These are phyloP conservation scores for Iphiclides podalirius DNA, from an alignment of 2,888 invertebrate species.

Conservation along the genomic window DNA sequence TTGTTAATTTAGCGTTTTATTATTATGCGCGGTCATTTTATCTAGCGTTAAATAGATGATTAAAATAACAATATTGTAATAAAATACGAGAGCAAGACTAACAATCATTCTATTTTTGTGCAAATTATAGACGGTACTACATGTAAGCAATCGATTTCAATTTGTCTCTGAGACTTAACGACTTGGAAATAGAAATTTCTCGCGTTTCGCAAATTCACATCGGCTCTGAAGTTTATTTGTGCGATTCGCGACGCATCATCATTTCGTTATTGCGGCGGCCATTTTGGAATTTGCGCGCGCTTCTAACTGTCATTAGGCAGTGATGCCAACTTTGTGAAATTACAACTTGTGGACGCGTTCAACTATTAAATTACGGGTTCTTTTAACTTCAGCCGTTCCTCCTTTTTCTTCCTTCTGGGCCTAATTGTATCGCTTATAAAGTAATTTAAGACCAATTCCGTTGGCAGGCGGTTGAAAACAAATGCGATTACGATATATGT, in stretches of 20 bases:
- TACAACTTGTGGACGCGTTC: conserved; percentile 66
- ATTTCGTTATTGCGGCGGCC: conserved; percentile 61
- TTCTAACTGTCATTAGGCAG: conserved; percentile 69
- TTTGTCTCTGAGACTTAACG: too few species aligned
- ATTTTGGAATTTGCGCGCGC: conserved; percentile 65
- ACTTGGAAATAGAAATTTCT: conserved; percentile 40
- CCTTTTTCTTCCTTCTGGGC: conserved; percentile 32
- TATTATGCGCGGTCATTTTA: too few species aligned
- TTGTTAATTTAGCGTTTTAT: too few species aligned
- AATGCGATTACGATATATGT: too few species aligned
- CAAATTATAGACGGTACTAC: too few species aligned
- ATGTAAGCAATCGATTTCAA: too few species aligned
- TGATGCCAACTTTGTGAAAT: conserved; percentile 73
- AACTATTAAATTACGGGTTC: conserved; percentile 69
- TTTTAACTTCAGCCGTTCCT: conserved; percentile 44
- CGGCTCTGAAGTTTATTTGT: conserved; percentile 57
- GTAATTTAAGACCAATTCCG: conserved; percentile 27
- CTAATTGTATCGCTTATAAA: conserved; percentile 63
- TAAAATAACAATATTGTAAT: too few species aligned
- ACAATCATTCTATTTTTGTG: too few species aligned
- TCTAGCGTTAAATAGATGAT: too few species aligned
- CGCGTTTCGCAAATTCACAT: conserved; percentile 46
- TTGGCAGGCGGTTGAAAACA: conserved; percentile 2
- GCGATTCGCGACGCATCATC: conserved; percentile 67
- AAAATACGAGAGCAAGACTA: too few species aligned